phyloP scores from a whole-genome alignment of 2,888 invertebrate species.

The Sylvicola fuscatus region DNA sequence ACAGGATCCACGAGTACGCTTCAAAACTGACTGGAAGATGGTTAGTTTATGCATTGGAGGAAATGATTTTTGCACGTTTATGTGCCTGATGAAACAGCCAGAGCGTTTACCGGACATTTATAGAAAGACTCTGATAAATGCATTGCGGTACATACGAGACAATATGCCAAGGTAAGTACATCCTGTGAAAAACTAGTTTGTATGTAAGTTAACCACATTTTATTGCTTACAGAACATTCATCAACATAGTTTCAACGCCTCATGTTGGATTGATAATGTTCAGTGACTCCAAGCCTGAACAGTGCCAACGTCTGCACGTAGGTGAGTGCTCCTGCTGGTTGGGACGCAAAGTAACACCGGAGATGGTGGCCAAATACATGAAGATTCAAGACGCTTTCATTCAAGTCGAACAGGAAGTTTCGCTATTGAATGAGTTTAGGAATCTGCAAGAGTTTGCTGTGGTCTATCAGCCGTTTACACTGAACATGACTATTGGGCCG shows the following conservation, averaged over 20 bases:
- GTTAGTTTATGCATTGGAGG: conserved; percentile 38
- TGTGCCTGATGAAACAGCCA: conserved; percentile 24
- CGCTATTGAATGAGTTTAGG: conserved; percentile 24
- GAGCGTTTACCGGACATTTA: conserved; percentile 22
- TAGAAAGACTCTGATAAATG: conserved; percentile 20
- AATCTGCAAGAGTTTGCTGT: conserved; percentile 30
- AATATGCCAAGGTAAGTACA: conserved; percentile 30
- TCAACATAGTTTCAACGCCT: conserved; percentile 28
- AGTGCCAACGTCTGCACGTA: conserved; percentile 11
- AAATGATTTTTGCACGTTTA: conserved; percentile 31
- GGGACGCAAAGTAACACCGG: conserved; percentile 9
- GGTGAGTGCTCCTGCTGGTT: conserved; percentile 12
- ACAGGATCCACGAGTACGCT: conserved; percentile 25
- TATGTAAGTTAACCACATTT: conserved; percentile 18
- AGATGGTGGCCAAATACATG: conserved; percentile 8
- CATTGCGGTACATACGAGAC: conserved; percentile 27
- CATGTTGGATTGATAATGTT: conserved; percentile 9
- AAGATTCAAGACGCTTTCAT: conserved; percentile 9
- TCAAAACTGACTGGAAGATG: conserved; percentile 35
- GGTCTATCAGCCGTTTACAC: conserved; percentile 26
- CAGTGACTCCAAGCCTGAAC: conserved; percentile 9
- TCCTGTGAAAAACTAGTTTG: no score
- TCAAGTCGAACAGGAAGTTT: conserved; percentile 25
- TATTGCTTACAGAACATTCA: conserved; percentile 24
- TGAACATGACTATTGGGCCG: conserved; percentile 14